These are phyloP conservation scores for Apeltes quadracus DNA, from an alignment of 2,113 vertebrate genomes.

Conservation along the genomic window DNA sequence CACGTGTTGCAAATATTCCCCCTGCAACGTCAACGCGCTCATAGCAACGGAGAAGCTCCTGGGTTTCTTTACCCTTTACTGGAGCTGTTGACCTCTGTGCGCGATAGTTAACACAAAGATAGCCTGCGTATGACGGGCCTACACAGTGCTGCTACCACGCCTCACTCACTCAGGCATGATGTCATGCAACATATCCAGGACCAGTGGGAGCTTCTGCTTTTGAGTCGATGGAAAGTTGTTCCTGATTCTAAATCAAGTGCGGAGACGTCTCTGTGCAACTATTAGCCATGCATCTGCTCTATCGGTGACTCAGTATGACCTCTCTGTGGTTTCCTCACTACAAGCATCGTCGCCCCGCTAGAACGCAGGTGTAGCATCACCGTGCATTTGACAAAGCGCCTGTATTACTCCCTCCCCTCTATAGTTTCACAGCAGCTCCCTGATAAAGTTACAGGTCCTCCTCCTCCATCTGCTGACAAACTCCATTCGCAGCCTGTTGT, in stretches of 20 bases:
- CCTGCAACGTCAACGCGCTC: not conserved
- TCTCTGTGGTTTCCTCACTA: constrained; percentile 8
- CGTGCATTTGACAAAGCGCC: not conserved
- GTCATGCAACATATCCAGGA: not conserved
- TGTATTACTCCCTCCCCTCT: not conserved
- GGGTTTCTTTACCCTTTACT: not conserved
- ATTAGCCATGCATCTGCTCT: not conserved
- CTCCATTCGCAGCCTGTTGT: constrained; percentile 2
- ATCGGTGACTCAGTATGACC: not conserved
- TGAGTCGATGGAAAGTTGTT: not conserved
- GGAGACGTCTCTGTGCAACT: not conserved
- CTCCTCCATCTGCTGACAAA: constrained; percentile 22
- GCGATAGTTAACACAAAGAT: not conserved
- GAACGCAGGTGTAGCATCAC: not conserved
- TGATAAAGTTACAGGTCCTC: constrained; percentile 20
- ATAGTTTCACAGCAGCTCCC: constrained; percentile 2
- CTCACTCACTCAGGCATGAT: not conserved
- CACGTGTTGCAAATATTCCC: not conserved
- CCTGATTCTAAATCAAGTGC: not conserved
- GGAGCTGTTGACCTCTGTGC: not conserved
- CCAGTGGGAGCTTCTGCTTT: not conserved
- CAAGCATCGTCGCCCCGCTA: not conserved
- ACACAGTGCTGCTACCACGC: not conserved
- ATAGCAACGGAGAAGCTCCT: not conserved
- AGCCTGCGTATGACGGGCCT: too few species aligned